phyloP scores from a whole-genome alignment of 2,888 invertebrate genomes.

The Entomobrya multifasciata region DNA sequence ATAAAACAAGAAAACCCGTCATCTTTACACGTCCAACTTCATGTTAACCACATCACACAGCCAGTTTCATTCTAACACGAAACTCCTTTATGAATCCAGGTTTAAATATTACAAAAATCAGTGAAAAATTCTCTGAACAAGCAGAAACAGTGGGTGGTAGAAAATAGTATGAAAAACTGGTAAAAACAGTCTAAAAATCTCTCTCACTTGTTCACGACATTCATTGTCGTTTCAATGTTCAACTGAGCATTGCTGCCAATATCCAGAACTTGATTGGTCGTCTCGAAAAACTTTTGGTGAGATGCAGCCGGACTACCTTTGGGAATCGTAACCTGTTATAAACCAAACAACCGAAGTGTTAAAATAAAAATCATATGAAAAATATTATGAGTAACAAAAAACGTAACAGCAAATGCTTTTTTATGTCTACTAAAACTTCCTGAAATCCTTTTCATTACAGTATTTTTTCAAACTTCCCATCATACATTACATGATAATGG shows the following conservation, averaged over 20 bases:
- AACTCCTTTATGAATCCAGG: conserved; percentile 35
- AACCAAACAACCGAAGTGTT: neutral
- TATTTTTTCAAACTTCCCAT: conserved; percentile 24
- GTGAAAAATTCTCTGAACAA: neutral
- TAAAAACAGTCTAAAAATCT: conserved; percentile 22
- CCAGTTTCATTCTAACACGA: conserved; percentile 46
- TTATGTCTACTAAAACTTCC: conserved; percentile 32
- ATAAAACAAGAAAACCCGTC: conserved; percentile 24
- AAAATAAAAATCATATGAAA: neutral
- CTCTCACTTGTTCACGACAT: conserved; percentile 81
- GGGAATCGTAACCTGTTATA: conserved; percentile 79
- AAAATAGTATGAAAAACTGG: conserved; percentile 28
- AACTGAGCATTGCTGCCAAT: conserved; percentile 81
- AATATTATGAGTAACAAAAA: neutral
- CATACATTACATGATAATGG: neutral
- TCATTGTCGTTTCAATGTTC: conserved; percentile 81
- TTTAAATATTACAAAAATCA: conserved; percentile 41
- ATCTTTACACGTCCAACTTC: neutral
- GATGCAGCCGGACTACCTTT: conserved; percentile 81
- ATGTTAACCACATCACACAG: neutral
- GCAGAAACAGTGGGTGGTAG: neutral
- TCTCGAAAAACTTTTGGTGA: conserved; percentile 81
- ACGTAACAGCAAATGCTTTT: neutral
- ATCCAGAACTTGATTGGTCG: conserved; percentile 81
- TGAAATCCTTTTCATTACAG: conserved; percentile 21